These are phyloP conservation scores for Macrosteles quadrilineatus DNA, from an alignment of 1,140 invertebrate species.

Conservation along the genomic window DNA sequence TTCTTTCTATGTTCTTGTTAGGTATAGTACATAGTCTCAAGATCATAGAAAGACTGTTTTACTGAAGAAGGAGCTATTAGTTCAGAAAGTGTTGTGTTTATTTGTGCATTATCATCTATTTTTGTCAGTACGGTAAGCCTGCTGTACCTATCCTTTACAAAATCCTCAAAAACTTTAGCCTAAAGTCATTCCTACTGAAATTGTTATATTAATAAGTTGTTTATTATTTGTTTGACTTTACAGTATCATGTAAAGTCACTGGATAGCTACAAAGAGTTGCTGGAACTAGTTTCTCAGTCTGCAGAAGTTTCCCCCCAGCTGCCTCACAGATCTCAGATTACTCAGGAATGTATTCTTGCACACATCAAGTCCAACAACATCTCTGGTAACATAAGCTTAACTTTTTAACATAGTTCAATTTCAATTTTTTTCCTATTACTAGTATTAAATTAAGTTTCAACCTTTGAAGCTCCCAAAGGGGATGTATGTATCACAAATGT, in stretches of 20 bases:
- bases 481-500: neutral
- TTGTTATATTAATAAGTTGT: neutral
- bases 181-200: neutral
- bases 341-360: neutral
- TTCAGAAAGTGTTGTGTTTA: too few species aligned
- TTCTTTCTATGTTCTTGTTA: too few species aligned
- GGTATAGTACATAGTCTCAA: too few species aligned
- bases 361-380: neutral
- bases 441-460: neutral
- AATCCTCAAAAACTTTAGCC: neutral
- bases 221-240: neutral
- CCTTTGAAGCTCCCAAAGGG: neutral
- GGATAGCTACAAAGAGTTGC: neutral
- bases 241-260: conserved; percentile 9
- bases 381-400: neutral
- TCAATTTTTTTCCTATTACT: neutral
- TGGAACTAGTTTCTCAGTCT: neutral
- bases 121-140: too few species aligned
- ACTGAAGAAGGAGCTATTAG: too few species aligned
- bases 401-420: neutral
- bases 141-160: too few species aligned
- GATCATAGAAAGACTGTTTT: too few species aligned
- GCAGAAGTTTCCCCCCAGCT: neutral
- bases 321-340: neutral
- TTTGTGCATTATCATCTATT: too few species aligned